phyloP scores from a whole-genome alignment of 2,888 invertebrate species.

The Pherbina coryleti region DNA sequence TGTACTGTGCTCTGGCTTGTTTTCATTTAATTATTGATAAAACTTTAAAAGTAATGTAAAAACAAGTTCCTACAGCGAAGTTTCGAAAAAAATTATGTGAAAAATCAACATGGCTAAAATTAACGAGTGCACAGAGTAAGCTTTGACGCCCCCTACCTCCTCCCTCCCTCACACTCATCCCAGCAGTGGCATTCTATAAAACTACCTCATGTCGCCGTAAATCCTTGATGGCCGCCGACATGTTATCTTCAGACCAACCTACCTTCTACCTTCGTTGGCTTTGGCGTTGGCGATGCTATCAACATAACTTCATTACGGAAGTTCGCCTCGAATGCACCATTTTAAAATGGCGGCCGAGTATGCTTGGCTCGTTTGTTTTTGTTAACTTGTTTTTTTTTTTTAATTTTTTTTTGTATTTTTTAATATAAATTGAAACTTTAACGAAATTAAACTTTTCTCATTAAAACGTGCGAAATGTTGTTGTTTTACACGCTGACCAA shows the following conservation, averaged over 20 bases:
- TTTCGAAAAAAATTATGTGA: not conserved
- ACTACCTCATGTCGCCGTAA: slow-evolving; percentile 16
- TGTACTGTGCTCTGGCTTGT: not conserved
- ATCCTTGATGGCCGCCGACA: slow-evolving; percentile 5
- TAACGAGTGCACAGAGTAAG: not conserved
- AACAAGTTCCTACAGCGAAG: not conserved
- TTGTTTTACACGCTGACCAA: slow-evolving; percentile 48
- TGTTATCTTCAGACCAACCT: not conserved
- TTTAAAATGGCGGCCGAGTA: slow-evolving; percentile 43
- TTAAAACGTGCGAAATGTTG: slow-evolving; percentile 62
- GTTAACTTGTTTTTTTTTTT: not conserved
- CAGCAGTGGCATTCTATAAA: not conserved
- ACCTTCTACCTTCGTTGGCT: not conserved
- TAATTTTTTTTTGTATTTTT: slow-evolving; percentile 50
- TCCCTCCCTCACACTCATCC: not conserved
- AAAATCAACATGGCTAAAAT: slow-evolving; percentile 8
- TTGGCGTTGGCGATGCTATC: slow-evolving; percentile 51
- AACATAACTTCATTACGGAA: slow-evolving; percentile 64
- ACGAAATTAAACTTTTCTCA: slow-evolving; percentile 68
- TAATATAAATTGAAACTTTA: slow-evolving; percentile 60
- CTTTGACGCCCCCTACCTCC: not conserved
- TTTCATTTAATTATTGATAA: slow-evolving; percentile 34
- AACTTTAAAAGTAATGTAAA: slow-evolving; percentile 3
- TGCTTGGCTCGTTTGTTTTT: not conserved
- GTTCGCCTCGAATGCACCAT: slow-evolving; percentile 49